Evolutionary conservation across 2,797 vertebrate genomes (phyloP), one percentile per base, ranked within the genome.

Genomic region (Acrossocheilus fasciatus): DNA sequence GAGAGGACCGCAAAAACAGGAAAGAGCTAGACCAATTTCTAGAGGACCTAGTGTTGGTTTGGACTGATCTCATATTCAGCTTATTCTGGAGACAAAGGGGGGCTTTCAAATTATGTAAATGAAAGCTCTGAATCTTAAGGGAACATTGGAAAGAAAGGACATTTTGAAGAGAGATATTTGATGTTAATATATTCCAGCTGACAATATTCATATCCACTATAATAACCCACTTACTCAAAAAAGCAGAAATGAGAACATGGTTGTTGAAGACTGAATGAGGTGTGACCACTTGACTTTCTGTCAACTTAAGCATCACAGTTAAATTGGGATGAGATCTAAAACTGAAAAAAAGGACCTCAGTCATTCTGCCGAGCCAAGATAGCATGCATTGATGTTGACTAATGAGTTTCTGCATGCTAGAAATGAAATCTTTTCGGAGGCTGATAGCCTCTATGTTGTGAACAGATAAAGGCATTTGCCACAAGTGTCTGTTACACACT

Each of bases 21-120:
- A 70, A 82, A 39, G 45, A 15, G 47, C 4, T 81, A 14, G 18
- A 39, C 20, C 30, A 6, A 54, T 82, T 54, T 82, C 15, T 10
- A 47, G 17, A 30, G 4, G 26, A 26, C 39, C 23, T 73, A 12
- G 41, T 47, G 43, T 45, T 73, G 70, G 10, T 66, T 81, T 66
- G 57, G 8, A 80, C n/a, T 45, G n/a, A 80, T 80, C 59, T 80
- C n/a, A 34, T 30, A 20, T 66, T 23, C 43, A 66, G 9, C 41
- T 26, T 43, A 59, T 80, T 80, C 66, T 36, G 26, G 11, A 85
- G 52, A 43, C 41, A 62, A 80, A 85, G 43, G 12, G 39, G 78
- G 72, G 75, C 50, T 23, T 85, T 80, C 68, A 85, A 50, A 72
- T 80, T 78, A 80, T 80, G 39, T 41, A 79, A 85, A 78, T 70